Conservation (phyloP, 2,888 invertebrate genomes). For the Masnerella sp. region DNA sequence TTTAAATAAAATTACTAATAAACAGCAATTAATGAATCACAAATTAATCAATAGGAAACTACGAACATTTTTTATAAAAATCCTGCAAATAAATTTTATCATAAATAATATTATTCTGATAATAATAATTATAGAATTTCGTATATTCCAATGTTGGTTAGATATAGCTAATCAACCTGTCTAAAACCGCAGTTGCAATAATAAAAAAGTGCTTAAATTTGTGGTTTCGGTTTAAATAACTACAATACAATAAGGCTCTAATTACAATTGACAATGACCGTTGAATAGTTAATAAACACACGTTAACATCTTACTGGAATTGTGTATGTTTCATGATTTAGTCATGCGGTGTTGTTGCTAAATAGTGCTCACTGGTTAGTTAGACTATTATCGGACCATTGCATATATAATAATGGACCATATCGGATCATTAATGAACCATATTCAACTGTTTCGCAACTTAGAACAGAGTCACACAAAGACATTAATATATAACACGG, state of each 20-base stretch:
- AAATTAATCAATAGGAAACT: no score
- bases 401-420: conserved; percentile 43
- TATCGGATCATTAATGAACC: conserved; percentile 47
- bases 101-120: no score
- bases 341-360: conserved; percentile 27
- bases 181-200: neutral
- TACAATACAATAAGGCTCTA: conserved; percentile 5
- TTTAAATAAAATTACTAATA: no score
- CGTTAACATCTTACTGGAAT: conserved; percentile 37
- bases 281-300: conserved; percentile 41
- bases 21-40: no score
- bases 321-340: conserved; percentile 43
- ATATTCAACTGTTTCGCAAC: conserved; percentile 36
- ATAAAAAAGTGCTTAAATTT: conserved; percentile 7
- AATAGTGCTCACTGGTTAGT: conserved; percentile 27
- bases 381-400: conserved; percentile 27
- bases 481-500: conserved; percentile 9
- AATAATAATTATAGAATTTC: no score
- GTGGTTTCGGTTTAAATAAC: neutral
- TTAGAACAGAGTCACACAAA: conserved; percentile 16
- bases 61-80: no score
- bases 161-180: no score
- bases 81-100: no score
- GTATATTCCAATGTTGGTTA: no score
- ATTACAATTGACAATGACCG: conserved; percentile 21